Percentiles rank a stretch among this genome's conserved stretches.
Conservation (phyloP, 2,113 vertebrate genomes). For the Dicentrarchus labrax region DNA sequence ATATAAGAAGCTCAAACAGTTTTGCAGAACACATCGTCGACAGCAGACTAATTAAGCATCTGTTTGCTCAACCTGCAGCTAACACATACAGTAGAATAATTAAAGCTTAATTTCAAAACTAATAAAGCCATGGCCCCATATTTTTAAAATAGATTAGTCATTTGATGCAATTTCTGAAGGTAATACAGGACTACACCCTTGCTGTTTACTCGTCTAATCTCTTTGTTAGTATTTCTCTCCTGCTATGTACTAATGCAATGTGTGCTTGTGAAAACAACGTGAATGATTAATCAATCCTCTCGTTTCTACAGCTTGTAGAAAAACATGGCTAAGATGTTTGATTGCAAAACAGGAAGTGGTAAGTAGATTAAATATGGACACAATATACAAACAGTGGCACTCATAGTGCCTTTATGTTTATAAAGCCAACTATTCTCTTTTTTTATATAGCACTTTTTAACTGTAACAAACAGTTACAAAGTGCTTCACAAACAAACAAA, state of each 20-base stretch:
- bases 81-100: background rate
- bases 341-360: background rate
- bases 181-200: too few species aligned
- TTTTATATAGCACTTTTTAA: too few species aligned
- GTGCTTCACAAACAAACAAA: too few species aligned
- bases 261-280: background rate
- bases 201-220: background rate
- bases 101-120: conserved; percentile 10
- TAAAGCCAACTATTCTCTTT: background rate
- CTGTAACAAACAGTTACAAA: too few species aligned
- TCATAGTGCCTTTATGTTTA: background rate
- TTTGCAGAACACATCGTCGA: background rate
- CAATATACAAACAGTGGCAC: conserved; percentile 6
- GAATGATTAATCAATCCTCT: background rate
- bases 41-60: background rate
- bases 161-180: background rate
- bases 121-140: background rate
- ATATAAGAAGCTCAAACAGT: background rate
- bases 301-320: background rate
- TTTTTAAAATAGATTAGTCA: background rate
- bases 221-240: background rate
- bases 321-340: background rate
- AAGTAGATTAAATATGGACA: background rate
- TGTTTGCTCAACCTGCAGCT: background rate
- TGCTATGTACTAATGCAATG: background rate